Conservation (phyloP, 2,888 invertebrate genomes). For the Chrysolina americana region DNA sequence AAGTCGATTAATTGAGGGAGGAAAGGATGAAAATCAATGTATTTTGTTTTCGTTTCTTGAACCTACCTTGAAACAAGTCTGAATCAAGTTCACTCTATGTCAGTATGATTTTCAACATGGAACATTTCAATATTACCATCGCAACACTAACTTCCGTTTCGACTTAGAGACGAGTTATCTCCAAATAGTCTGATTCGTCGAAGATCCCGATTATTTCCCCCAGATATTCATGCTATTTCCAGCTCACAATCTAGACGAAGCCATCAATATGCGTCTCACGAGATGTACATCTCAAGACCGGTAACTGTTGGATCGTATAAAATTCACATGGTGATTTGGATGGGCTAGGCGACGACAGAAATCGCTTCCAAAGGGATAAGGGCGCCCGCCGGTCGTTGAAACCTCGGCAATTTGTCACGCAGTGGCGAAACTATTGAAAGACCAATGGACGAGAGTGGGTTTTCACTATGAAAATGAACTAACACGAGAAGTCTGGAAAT, state of each 20-base stretch:
- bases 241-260: slow-evolving; percentile 1
- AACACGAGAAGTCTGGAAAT: neutral
- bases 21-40: too few species aligned
- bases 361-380: slow-evolving; percentile 42
- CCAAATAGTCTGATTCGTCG: neutral
- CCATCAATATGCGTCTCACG: slow-evolving; percentile 51
- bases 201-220: slow-evolving; percentile 6
- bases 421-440: slow-evolving; percentile 28
- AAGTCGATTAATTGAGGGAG: too few species aligned
- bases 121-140: neutral
- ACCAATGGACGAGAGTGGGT: slow-evolving; percentile 11
- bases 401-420: slow-evolving; percentile 43
- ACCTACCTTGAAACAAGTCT: too few species aligned
- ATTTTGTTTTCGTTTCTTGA: too few species aligned
- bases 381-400: slow-evolving; percentile 39
- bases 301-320: slow-evolving; percentile 48
- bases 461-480: slow-evolving; percentile 22
- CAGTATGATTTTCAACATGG: neutral
- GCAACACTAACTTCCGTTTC: neutral
- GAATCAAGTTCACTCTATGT: too few species aligned
- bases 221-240: neutral
- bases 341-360: slow-evolving; percentile 38
- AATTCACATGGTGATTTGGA: slow-evolving; percentile 47
- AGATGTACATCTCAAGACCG: slow-evolving; percentile 41
- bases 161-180: neutral